Evolutionary conservation across 1,140 invertebrate species (phyloP).

Genomic region (Nasonia vitripennis): DNA sequence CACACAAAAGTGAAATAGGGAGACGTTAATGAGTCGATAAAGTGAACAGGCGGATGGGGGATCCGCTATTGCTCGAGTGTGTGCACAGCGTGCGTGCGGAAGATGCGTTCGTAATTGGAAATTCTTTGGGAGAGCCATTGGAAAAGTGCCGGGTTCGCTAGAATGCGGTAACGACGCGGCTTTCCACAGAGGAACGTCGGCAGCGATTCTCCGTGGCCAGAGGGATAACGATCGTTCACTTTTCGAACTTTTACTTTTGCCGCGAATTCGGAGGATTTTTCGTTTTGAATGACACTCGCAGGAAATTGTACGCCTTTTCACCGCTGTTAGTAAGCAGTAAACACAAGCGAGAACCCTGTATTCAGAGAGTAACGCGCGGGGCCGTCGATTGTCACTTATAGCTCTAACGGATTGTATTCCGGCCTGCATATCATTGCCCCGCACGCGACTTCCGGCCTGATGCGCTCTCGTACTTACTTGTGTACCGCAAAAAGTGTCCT

Average conservation of each 20-base stretch:
- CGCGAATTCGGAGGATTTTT: too few species aligned
- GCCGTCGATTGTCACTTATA: conserved; percentile 45
- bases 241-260: neutral
- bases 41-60: neutral
- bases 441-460: conserved; percentile 38
- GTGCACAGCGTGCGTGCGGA: neutral
- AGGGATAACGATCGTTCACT: neutral
- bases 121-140: neutral
- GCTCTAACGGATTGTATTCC: conserved; percentile 50
- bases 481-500: conserved; percentile 38
- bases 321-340: too few species aligned
- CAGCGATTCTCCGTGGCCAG: too few species aligned
- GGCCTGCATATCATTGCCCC: conserved; percentile 53
- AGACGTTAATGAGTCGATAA: conserved; percentile 41
- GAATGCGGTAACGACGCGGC: neutral
- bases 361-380: neutral
- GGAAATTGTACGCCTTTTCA: too few species aligned
- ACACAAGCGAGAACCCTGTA: neutral
- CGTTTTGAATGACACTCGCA: too few species aligned
- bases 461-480: neutral
- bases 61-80: too few species aligned
- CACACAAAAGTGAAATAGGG: conserved; percentile 39
- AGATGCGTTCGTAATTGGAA: conserved; percentile 2
- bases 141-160: neutral
- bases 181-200: too few species aligned